Evolutionary conservation across 2,888 invertebrate species (phyloP).

Genomic region (Digitonthophagus gazella): DNA sequence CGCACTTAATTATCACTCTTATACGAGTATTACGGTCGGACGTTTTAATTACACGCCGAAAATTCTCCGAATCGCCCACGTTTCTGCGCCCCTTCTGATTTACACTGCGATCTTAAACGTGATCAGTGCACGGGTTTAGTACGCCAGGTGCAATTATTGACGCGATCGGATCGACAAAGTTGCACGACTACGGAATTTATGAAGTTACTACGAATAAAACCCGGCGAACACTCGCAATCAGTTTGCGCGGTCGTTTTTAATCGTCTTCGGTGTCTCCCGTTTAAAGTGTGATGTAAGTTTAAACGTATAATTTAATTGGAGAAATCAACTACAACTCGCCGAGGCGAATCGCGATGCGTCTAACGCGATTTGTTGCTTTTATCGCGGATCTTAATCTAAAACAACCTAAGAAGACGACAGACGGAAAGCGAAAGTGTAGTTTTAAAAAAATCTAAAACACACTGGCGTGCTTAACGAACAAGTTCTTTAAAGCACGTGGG

Average conservation of each 20-base stretch:
- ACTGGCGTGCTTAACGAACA: not conserved
- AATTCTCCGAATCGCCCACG: not conserved
- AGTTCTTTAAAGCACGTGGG: not conserved
- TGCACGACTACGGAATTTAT: not conserved
- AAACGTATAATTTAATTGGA: not conserved
- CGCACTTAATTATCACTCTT: not conserved
- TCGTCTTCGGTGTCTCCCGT: no score
- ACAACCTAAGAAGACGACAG: not conserved
- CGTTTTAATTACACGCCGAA: not conserved
- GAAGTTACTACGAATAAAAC: no score
- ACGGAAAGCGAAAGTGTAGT: not conserved
- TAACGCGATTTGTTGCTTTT: not conserved
- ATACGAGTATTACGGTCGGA: not conserved
- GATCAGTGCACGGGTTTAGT: not conserved
- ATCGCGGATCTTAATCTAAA: not conserved
- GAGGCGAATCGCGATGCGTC: not conserved
- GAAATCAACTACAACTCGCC: not conserved
- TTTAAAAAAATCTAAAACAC: not conserved
- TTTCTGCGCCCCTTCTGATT: not conserved
- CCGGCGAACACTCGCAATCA: no score
- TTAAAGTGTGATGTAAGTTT: no score
- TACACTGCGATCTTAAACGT: not conserved
- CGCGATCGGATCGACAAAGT: not conserved
- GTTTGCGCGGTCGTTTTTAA: no score
- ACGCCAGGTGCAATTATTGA: not conserved